Evolutionary conservation across 1,140 invertebrate genomes (phyloP).

Genomic region (Ruditapes philippinarum): DNA sequence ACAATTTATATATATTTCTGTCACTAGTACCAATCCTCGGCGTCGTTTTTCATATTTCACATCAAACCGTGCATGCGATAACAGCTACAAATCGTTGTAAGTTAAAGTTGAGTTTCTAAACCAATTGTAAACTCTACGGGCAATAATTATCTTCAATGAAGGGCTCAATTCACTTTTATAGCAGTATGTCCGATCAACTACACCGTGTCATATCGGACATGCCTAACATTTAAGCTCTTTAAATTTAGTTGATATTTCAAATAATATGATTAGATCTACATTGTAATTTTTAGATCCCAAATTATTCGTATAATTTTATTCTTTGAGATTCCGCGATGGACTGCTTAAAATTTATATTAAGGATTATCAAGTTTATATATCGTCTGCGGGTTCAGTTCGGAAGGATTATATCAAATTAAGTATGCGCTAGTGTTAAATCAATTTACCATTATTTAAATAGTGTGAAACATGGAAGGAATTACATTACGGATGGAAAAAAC

Average conservation of each 20-base stretch:
- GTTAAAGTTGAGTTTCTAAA: no score
- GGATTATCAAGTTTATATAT: constrained; percentile 7
- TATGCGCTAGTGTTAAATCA: constrained; percentile 11
- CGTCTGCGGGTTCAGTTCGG: background rate
- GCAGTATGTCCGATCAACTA: background rate
- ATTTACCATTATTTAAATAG: constrained; percentile 5
- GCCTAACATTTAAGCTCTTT: background rate
- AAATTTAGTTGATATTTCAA: constrained; percentile 4
- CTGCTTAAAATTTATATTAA: constrained; percentile 35
- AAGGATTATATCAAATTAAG: constrained; percentile 42
- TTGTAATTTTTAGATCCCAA: background rate
- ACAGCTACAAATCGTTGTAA: no score
- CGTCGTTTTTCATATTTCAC: no score
- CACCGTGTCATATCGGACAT: background rate
- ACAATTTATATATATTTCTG: no score
- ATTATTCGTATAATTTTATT: background rate
- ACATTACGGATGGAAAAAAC: constrained; percentile 35
- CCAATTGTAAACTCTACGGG: no score
- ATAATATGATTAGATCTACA: constrained; percentile 13
- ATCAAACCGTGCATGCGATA: no score
- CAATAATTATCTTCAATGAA: no score
- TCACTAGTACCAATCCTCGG: no score
- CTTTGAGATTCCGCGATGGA: constrained; percentile 1
- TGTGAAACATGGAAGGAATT: constrained; percentile 56
- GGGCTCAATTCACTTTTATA: no score